phyloP scores from a whole-genome alignment of 2,797 vertebrate genomes.

The Sphenopsis melanotis region DNA sequence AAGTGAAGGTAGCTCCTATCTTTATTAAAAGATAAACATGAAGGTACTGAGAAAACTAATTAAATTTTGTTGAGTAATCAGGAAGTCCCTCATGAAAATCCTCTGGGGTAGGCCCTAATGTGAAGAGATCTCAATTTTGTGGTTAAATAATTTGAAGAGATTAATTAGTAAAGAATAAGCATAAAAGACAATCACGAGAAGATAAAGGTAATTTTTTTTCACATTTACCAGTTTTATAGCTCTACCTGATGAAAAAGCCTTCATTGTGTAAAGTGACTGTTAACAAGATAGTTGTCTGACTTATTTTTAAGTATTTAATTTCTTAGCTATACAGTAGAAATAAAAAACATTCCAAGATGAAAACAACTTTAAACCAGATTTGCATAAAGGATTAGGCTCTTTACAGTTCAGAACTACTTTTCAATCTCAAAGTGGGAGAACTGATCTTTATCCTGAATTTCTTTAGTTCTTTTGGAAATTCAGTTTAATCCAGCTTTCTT shows the following conservation, averaged over 20 bases:
- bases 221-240: background rate
- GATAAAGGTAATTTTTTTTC: background rate
- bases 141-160: conserved; percentile 54
- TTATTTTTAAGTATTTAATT: conserved; percentile 30
- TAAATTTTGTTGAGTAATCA: conserved; percentile 57
- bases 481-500: conserved; percentile 88
- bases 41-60: conserved; percentile 52
- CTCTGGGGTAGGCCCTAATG: conserved; percentile 4
- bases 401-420: conserved; percentile 83
- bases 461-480: conserved; percentile 88
- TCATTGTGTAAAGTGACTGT: background rate
- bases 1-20: background rate
- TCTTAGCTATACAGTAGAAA: conserved; percentile 30
- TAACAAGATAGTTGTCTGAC: background rate
- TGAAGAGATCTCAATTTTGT: conserved; percentile 55
- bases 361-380: conserved; percentile 79
- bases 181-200: conserved; percentile 25
- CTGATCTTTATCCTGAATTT: conserved; percentile 87
- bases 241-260: background rate
- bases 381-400: conserved; percentile 83
- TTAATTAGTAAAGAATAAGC: conserved; percentile 58
- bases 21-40: conserved; percentile 47
- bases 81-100: conserved; percentile 35
- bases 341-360: background rate
- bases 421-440: conserved; percentile 83